A percentile compares a stretch with the other conserved stretches of the same genome.
Evolutionary conservation across 2,797 vertebrate genomes (phyloP).

Genomic region (Semaprochilodus insignis): DNA sequence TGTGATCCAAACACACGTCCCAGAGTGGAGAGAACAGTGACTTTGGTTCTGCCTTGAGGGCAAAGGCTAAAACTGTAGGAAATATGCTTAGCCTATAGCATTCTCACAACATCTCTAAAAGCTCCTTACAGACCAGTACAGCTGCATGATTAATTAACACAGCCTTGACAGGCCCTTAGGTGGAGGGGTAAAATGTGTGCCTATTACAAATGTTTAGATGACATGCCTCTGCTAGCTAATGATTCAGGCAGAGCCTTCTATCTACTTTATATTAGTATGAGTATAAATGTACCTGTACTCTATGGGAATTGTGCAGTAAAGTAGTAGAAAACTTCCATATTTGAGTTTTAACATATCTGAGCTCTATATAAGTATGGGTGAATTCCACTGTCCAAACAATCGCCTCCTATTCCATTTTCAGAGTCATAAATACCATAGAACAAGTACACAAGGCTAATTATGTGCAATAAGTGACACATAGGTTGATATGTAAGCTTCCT

Average conservation of each 20-base stretch:
- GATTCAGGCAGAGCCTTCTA: background rate
- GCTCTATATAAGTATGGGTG: no score
- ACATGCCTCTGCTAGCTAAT: background rate
- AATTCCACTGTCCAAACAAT: no score
- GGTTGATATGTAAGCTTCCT: background rate
- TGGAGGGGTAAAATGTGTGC: background rate
- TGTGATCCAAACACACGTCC: conserved; percentile 47
- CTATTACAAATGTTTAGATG: background rate
- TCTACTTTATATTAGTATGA: background rate
- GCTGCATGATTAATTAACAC: background rate
- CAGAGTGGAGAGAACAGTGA: background rate
- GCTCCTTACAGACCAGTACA: background rate
- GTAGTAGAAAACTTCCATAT: no score
- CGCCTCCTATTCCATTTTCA: background rate
- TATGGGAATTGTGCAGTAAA: background rate
- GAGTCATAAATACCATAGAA: background rate
- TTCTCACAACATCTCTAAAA: background rate
- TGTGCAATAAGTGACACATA: background rate
- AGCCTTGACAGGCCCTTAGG: background rate
- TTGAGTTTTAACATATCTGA: no score
- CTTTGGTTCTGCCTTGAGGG: background rate
- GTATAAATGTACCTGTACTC: background rate
- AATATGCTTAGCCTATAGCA: background rate
- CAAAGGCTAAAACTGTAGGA: background rate
- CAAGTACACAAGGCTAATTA: background rate